Evolutionary conservation across 2,888 invertebrate species (phyloP).

Genomic region (Dysmachus trigonus): DNA sequence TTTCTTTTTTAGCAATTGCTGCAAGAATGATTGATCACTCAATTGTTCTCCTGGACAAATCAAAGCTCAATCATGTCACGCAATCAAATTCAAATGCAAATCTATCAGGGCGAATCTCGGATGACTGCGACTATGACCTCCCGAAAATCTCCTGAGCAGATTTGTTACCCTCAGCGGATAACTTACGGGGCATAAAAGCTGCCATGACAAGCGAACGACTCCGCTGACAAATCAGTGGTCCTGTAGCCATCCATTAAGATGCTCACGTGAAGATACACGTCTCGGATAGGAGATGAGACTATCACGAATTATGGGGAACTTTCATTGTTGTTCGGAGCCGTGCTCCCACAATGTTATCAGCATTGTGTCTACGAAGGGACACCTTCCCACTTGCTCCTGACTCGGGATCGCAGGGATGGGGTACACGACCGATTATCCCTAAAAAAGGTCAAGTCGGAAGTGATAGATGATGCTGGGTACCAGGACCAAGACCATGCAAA

Average conservation of each 20-base stretch:
- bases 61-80: slow-evolving; percentile 55
- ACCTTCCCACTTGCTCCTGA: slow-evolving; percentile 13
- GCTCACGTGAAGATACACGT: slow-evolving; percentile 47
- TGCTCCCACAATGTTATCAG: slow-evolving; percentile 9
- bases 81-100: slow-evolving; percentile 59
- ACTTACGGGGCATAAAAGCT: slow-evolving; percentile 42
- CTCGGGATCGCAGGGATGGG: not conserved
- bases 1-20: slow-evolving; percentile 25
- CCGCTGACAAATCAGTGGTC: slow-evolving; percentile 53
- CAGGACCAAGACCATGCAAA: slow-evolving; percentile 51
- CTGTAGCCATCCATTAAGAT: slow-evolving; percentile 45
- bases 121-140: slow-evolving; percentile 32
- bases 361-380: slow-evolving; percentile 31
- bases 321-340: not conserved
- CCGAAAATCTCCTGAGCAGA: not conserved
- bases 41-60: slow-evolving; percentile 48
- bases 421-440: slow-evolving; percentile 54
- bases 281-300: slow-evolving; percentile 32
- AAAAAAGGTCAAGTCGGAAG: slow-evolving; percentile 65
- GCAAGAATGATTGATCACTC: slow-evolving; percentile 32
- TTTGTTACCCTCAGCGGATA: slow-evolving; percentile 39
- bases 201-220: slow-evolving; percentile 52
- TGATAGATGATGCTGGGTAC: slow-evolving; percentile 63
- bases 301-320: slow-evolving; percentile 8
- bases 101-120: slow-evolving; percentile 59